Evolutionary conservation across 1,140 invertebrate genomes (phyloP).

Genomic region (Paraescarpia echinospica): DNA sequence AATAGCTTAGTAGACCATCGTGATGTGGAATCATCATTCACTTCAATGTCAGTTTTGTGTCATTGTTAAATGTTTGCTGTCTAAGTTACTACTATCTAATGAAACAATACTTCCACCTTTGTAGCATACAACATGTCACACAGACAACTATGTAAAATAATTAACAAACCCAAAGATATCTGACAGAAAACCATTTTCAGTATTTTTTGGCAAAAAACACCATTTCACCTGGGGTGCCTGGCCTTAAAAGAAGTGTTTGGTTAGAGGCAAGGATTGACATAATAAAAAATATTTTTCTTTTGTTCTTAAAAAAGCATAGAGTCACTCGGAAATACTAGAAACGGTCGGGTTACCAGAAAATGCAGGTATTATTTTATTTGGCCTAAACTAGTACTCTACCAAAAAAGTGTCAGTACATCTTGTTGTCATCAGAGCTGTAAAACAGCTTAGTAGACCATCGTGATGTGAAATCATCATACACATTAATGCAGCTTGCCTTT

Average conservation of each 20-base stretch:
- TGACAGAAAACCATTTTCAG: too few relatives aligned
- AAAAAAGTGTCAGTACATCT: not conserved
- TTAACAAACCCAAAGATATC: too few relatives aligned
- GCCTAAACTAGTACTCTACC: not conserved
- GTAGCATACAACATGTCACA: not conserved
- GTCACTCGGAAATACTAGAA: too few relatives aligned
- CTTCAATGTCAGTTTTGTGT: not conserved
- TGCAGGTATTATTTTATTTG: too few relatives aligned
- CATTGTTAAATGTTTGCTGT: not conserved
- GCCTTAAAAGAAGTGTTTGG: too few relatives aligned
- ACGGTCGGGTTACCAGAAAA: too few relatives aligned
- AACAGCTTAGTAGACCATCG: constrained; percentile 30
- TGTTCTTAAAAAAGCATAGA: too few relatives aligned
- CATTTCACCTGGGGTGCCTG: too few relatives aligned
- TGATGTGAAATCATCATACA: constrained; percentile 24
- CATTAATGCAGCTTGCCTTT: too few relatives aligned
- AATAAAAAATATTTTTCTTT: too few relatives aligned
- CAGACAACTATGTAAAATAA: not conserved
- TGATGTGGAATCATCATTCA: constrained; percentile 24
- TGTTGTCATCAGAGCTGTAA: not conserved
- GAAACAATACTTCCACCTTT: not conserved
- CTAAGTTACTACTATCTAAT: not conserved
- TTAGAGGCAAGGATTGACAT: too few relatives aligned
- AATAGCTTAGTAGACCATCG: constrained; percentile 30
- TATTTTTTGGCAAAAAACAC: too few relatives aligned